Evolutionary conservation across 2,113 vertebrate species (phyloP).

Genomic region (Climacteris rufus): DNA sequence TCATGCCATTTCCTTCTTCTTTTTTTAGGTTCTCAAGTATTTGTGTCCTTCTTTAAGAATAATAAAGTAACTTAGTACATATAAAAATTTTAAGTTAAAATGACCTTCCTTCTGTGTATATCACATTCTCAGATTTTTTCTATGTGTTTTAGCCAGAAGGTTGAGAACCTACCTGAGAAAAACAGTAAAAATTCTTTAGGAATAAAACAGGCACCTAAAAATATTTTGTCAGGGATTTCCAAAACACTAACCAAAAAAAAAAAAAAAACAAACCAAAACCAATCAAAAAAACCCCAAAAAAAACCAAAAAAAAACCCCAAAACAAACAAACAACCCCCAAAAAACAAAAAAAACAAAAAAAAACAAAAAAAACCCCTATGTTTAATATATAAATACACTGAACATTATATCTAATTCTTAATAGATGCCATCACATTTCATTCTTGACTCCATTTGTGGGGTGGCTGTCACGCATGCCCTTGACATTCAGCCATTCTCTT

Average conservation of each 20-base stretch:
- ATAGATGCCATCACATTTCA: not conserved
- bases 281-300: too few relatives aligned
- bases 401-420: not conserved
- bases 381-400: not conserved
- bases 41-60: not conserved
- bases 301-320: too few relatives aligned
- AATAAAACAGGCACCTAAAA: not conserved
- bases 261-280: too few relatives aligned
- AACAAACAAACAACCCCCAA: too few relatives aligned
- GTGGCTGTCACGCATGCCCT: rapidly evolving
- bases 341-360: too few relatives aligned
- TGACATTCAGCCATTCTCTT: not conserved
- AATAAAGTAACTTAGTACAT: not conserved
- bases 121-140: not conserved
- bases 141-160: not conserved
- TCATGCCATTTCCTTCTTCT: not conserved
- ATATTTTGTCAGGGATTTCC: not conserved
- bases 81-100: not conserved
- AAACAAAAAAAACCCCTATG: too few relatives aligned
- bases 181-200: not conserved
- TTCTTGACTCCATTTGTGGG: not conserved
- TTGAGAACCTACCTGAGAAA: not conserved
- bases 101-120: not conserved
- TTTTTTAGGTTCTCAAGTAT: not conserved
- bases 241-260: not conserved